Percentiles rank a stretch among this genome's conserved stretches.
Conservation (phyloP, 2,113 vertebrate species). For the Macaca mulatta region DNA sequence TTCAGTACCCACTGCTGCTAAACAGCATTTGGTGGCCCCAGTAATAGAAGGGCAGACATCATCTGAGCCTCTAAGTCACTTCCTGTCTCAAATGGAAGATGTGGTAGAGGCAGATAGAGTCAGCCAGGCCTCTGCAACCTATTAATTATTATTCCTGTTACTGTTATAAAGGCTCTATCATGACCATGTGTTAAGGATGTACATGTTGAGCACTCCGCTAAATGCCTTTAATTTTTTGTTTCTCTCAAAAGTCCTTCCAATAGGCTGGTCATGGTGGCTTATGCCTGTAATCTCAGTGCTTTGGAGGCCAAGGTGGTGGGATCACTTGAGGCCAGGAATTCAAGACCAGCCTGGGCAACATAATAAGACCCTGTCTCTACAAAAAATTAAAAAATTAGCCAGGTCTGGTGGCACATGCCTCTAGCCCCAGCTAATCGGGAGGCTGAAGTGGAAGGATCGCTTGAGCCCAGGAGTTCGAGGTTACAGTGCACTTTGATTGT, state of each 20-base stretch:
- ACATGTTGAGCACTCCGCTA: rapidly evolving
- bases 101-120: not conserved
- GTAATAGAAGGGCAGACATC: not conserved
- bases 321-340: no score
- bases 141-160: not conserved
- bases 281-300: no score
- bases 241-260: not conserved
- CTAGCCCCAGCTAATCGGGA: no score
- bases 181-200: not conserved
- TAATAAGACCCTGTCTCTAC: no score
- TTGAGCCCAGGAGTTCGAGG: no score
- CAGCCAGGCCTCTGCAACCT: not conserved
- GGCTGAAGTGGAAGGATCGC: no score
- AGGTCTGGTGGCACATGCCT: no score
- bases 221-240: not conserved
- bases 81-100: not conserved
- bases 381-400: no score
- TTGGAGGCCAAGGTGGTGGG: no score
- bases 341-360: no score
- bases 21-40: not conserved
- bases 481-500: no score
- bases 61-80: not conserved
- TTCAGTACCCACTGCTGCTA: not conserved
- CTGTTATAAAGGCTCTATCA: not conserved
- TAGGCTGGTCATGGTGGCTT: no score